Base-by-base conservation (phyloP, 2,888 invertebrate species). In the Dermolepida albohirtum region DNA sequence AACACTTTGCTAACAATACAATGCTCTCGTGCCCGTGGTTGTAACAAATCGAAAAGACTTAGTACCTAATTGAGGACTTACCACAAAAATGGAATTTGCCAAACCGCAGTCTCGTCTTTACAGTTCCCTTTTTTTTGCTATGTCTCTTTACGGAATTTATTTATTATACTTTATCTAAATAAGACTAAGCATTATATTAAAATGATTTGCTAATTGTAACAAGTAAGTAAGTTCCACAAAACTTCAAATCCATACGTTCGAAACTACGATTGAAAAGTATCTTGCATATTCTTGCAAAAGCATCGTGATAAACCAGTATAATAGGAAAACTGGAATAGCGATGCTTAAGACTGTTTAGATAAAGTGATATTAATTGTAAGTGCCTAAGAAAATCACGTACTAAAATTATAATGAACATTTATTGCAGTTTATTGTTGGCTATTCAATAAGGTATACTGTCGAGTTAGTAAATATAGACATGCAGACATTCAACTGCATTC, bases 401-500 rank as follows among this genome's bases (percentile, higher is more conserved):
- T 59, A 44, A 59, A 59, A 59, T 44, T 44, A 29, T 57, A 44
- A 44, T 57, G 29, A 43, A 59, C 59, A 14, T 29, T 44, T 44
- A 59, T 59, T 44, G 44, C 27, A 34, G 44, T 29, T 44, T 44
- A 59, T 59, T 43, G 27, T 43, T 29, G 59, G 59, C 43, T 44
- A 44, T 59, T 44, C 44, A 27, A 44, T 44, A 27, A 29, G 8
- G 44, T 17, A 29, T 29, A 27, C 29, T 8, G 29, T 8, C 14
- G 27, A 43, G 12, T 27, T 44, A 44, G 16, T 10, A 39, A 16
- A 55, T 22, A 22, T 40, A 41, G 4, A 40, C 17, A 55, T 22
- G 27, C 59, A 59, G 44, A 59, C 59, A 44, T 59, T 16, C 44
- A 59, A 59, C 59, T 44, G 44, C 59, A 59, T 59, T 44, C 44